Evolutionary conservation across 2,888 invertebrate species (phyloP), one percentile per base, ranked within the genome.

Genomic region (Drosophila trichaetosa): DNA sequence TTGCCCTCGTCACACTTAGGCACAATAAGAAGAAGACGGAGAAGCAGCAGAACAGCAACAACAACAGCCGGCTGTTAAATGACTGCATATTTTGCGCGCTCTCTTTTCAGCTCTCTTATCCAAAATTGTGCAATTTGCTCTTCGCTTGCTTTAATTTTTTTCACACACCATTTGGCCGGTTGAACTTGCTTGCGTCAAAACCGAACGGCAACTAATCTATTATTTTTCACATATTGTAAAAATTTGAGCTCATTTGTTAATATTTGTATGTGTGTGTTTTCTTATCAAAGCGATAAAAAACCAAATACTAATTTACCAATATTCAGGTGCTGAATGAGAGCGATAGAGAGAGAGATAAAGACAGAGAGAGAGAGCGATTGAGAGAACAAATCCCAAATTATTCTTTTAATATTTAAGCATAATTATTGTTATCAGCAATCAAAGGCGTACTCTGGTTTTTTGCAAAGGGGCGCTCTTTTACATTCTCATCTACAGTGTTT

Each of bases 121-220:
- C 31, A 16, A 40, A 38, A 53, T 64, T 72, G 52, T 62, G 62
- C 42, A 76, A 61, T 59, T 71, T 66, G 54, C 49, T 31, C 42
- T 49, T 49, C 53, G 21, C 42, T 65, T 56, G 29, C 42, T 69
- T 21, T 34, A 36, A n/a, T 56, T n/a, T 4, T 38, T 46, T 58
- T 21, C 72, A 29, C 42, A 52, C 38, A 27, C 27, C 21, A 18
- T 48, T 64, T 53, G 29, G 18, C 27, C 18, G 18, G 38, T 60
- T 70, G 67, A 69, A 87, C 86, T 78, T 75, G 61, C 40, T 80
- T 59, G 76, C 66, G 42, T 65, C 72, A 73, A 80, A 76, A 69
- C 69, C 77, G 59, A 83, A 83, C 65, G 72, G 52, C 65, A 79
- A 87, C 87, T 87, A 86, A 85, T 80, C 57, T 75, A 59, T 69